Evolutionary conservation across 1,140 invertebrate genomes (phyloP).

Genomic region (Hormaphis cornu): DNA sequence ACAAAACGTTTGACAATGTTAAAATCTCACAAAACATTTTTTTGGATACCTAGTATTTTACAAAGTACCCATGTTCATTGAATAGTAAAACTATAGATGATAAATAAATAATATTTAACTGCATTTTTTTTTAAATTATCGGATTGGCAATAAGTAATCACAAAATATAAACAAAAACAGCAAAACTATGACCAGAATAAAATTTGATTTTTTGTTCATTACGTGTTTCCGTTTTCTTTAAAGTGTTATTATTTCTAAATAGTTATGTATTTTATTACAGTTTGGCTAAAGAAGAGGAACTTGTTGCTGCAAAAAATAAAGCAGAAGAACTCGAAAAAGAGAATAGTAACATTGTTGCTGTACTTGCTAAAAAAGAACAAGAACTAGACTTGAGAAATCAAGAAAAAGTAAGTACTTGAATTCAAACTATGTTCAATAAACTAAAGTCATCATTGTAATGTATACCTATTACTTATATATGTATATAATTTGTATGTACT

Average conservation of each 20-base stretch:
- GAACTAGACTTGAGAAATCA: constrained; percentile 79
- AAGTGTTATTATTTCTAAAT: neutral
- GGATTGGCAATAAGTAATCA: neutral
- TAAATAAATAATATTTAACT: neutral
- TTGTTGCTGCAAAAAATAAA: constrained; percentile 74
- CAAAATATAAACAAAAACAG: no score
- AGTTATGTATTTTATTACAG: constrained; percentile 40
- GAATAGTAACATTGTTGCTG: constrained; percentile 74
- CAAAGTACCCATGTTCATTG: no score
- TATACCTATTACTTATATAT: neutral
- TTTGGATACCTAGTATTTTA: no score
- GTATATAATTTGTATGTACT: neutral
- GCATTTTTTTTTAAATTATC: neutral
- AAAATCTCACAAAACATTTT: no score
- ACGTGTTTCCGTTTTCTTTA: no score
- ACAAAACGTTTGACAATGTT: no score
- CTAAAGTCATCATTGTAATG: neutral
- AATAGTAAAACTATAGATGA: no score
- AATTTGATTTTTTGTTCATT: no score
- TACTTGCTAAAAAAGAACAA: constrained; percentile 84
- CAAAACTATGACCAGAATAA: no score
- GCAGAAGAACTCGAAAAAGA: constrained; percentile 81
- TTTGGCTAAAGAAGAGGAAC: constrained; percentile 86
- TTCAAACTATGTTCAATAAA: no score
- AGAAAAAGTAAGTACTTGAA: constrained; percentile 56